Evolutionary conservation across 1,140 invertebrate genomes (phyloP).

Genomic region (Drosophila mojavensis): DNA sequence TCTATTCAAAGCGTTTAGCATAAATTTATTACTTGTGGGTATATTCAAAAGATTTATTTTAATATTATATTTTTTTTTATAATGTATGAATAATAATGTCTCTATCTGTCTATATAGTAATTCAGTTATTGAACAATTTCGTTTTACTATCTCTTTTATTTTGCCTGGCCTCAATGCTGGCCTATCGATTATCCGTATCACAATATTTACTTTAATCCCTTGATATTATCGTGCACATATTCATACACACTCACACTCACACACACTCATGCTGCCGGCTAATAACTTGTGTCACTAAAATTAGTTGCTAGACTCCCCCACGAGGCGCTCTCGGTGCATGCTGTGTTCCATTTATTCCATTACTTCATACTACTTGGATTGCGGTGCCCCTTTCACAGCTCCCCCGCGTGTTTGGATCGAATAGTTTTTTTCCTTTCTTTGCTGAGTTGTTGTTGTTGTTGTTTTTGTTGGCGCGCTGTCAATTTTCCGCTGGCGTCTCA

Average conservation of each 20-base stretch:
- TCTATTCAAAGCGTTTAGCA: no score
- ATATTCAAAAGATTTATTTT: no score
- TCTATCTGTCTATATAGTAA: neutral
- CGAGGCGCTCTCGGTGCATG: conserved; percentile 42
- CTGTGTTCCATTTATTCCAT: conserved; percentile 56
- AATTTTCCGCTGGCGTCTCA: conserved; percentile 70
- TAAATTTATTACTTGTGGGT: no score
- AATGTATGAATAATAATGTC: no score
- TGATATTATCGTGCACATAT: neutral
- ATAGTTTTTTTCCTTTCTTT: neutral
- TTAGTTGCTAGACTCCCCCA: conserved; percentile 62
- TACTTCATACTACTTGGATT: conserved; percentile 55
- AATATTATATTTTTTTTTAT: no score
- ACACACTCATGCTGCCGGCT: conserved; percentile 10
- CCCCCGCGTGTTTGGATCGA: neutral
- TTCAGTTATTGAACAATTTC: neutral
- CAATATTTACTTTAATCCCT: conserved; percentile 13
- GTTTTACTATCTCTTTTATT: neutral
- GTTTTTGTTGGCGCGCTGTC: conserved; percentile 65
- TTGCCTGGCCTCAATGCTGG: conserved; percentile 4
- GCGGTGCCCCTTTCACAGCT: neutral
- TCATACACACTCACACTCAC: conserved; percentile 16
- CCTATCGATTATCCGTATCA: conserved; percentile 63
- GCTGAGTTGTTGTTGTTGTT: no score
- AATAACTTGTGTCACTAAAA: conserved; percentile 68